phyloP scores from a whole-genome alignment of 1,140 invertebrate genomes.

The Dufourea novaeangliae region DNA sequence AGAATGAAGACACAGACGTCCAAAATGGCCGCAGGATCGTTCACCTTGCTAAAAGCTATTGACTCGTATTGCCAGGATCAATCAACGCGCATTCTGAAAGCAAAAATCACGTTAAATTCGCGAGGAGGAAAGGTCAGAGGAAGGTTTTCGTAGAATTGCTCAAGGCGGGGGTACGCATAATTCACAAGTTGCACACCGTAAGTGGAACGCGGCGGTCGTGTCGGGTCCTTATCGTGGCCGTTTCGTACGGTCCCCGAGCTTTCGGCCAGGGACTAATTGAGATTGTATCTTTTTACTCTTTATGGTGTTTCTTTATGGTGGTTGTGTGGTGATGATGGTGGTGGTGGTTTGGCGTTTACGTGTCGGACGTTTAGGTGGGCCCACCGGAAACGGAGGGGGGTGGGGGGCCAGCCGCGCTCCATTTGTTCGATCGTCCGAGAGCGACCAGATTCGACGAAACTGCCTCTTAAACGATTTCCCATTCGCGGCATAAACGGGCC shows the following conservation, averaged over 20 bases:
- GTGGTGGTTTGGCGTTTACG: conserved; percentile 36
- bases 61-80: neutral
- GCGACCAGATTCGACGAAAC: neutral
- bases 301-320: conserved; percentile 43
- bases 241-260: conserved; percentile 43
- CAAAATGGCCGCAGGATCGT: neutral
- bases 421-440: conserved; percentile 19
- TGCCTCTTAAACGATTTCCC: neutral
- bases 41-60: neutral
- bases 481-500: conserved; percentile 18
- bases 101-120: neutral
- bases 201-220: conserved; percentile 48
- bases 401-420: neutral
- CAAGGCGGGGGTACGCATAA: conserved; percentile 20
- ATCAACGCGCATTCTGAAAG: neutral
- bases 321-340: neutral
- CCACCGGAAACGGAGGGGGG: neutral
- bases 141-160: conserved; percentile 40
- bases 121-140: neutral
- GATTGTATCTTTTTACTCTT: conserved; percentile 63
- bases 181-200: conserved; percentile 40
- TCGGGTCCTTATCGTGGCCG: conserved; percentile 58
- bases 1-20: neutral
- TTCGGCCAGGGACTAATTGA: conserved; percentile 62
- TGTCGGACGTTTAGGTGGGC: neutral